These are phyloP conservation scores for Pissodes strobi DNA, from an alignment of 1,140 invertebrate species.

Conservation along the genomic window DNA sequence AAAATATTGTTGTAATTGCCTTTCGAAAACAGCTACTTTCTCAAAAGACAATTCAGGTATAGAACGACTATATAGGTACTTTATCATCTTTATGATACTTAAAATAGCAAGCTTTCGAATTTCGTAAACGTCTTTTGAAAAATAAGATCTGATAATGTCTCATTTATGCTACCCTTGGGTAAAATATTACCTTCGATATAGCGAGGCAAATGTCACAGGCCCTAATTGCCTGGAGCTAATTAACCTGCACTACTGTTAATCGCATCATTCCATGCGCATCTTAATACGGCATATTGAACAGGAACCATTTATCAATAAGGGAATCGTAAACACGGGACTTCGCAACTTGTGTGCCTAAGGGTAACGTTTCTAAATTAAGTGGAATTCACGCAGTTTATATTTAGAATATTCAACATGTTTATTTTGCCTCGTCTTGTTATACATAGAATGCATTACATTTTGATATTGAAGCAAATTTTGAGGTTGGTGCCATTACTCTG, in stretches of 20 bases:
- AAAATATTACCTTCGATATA: not conserved
- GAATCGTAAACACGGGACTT: slow-evolving; percentile 16
- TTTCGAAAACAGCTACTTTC: too few relatives aligned
- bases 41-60: too few relatives aligned
- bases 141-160: not conserved
- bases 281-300: slow-evolving; percentile 19
- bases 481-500: too few relatives aligned
- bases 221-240: slow-evolving; percentile 16
- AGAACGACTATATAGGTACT: too few relatives aligned
- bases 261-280: slow-evolving; percentile 10
- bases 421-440: not conserved
- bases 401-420: slow-evolving; percentile 14
- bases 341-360: slow-evolving; percentile 13
- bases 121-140: not conserved
- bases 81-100: too few relatives aligned
- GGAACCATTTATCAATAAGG: slow-evolving; percentile 19
- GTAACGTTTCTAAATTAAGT: slow-evolving; percentile 10
- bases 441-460: slow-evolving; percentile 1
- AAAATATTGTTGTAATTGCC: too few relatives aligned
- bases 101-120: too few relatives aligned
- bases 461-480: not conserved
- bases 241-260: slow-evolving; percentile 20
- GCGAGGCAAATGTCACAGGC: slow-evolving; percentile 13
- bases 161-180: slow-evolving; percentile 1
- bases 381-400: slow-evolving; percentile 7